A percentile compares a stretch with the other conserved stretches of the same genome.
These are phyloP conservation scores for Crambe crambe DNA, from an alignment of 37 sponge, comb jelly and placozoan genomes.

Conservation along the genomic window DNA sequence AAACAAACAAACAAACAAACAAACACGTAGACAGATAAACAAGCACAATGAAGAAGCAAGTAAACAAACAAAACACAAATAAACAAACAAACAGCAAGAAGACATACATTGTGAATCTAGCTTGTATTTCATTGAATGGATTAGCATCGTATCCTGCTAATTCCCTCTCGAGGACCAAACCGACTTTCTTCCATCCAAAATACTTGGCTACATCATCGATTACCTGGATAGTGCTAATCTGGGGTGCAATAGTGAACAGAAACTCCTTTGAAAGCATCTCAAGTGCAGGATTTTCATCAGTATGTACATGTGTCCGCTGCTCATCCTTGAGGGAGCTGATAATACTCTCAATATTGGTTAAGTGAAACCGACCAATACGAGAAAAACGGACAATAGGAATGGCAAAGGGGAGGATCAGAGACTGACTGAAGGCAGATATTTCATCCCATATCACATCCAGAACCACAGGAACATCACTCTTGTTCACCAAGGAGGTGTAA, in stretches of 20 bases:
- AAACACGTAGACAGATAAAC: too few relatives aligned
- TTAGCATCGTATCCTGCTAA: not conserved
- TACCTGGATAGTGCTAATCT: not conserved
- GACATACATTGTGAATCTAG: not conserved
- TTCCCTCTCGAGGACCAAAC: not conserved
- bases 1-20: too few relatives aligned
- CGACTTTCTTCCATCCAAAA: not conserved
- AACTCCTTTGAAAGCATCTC: not conserved
- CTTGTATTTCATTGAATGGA: not conserved
- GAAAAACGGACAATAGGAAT: not conserved
- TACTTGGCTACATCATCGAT: not conserved
- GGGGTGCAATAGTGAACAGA: not conserved
- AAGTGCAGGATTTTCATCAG: not conserved
- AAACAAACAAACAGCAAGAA: too few relatives aligned
- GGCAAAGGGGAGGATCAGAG: not conserved
- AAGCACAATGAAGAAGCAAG: too few relatives aligned
- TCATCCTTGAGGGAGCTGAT: not conserved
- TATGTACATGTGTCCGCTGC: not conserved
- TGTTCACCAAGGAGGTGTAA: not conserved
- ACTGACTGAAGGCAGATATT: not conserved
- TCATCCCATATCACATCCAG: not conserved
- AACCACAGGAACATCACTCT: not conserved
- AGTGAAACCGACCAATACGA: not conserved
- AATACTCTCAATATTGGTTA: not conserved
- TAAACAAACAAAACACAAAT: too few relatives aligned